Evolutionary conservation across 1,140 invertebrate genomes (phyloP).

Genomic region (Asobara japonica): DNA sequence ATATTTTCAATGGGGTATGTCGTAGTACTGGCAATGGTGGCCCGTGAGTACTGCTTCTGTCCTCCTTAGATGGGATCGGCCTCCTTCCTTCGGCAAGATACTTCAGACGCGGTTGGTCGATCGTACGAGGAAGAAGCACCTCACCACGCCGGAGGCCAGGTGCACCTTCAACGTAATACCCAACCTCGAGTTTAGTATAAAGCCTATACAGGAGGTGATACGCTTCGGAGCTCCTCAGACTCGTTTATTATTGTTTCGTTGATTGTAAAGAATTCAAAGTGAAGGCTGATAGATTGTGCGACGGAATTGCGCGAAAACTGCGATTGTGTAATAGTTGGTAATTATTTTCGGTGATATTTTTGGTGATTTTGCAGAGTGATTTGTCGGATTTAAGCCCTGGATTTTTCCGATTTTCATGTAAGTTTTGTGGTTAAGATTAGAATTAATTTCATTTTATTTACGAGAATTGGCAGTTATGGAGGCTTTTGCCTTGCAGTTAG

Average conservation of each 20-base stretch:
- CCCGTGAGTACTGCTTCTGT: slow-evolving; percentile 67
- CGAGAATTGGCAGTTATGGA: too few relatives aligned
- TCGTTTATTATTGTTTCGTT: neutral
- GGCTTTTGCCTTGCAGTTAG: too few relatives aligned
- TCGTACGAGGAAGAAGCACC: slow-evolving; percentile 62
- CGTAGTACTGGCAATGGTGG: slow-evolving; percentile 59
- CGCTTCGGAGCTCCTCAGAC: neutral
- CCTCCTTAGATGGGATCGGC: slow-evolving; percentile 60
- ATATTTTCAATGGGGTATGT: slow-evolving; percentile 62
- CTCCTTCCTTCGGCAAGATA: slow-evolving; percentile 46
- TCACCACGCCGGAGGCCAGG: slow-evolving; percentile 44
- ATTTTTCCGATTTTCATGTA: too few relatives aligned
- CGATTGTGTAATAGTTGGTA: too few relatives aligned
- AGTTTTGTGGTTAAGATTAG: too few relatives aligned
- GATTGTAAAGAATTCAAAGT: too few relatives aligned
- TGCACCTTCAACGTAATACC: slow-evolving; percentile 34
- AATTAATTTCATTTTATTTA: too few relatives aligned
- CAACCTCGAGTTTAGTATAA: neutral
- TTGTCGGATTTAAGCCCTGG: too few relatives aligned
- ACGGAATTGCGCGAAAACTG: too few relatives aligned
- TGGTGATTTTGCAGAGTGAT: too few relatives aligned
- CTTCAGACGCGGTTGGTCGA: slow-evolving; percentile 62
- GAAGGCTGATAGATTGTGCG: too few relatives aligned
- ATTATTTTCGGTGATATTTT: too few relatives aligned
- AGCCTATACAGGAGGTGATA: neutral